phyloP scores from a whole-genome alignment of 2,888 invertebrate species.

The Dinocampus coccinellae region DNA sequence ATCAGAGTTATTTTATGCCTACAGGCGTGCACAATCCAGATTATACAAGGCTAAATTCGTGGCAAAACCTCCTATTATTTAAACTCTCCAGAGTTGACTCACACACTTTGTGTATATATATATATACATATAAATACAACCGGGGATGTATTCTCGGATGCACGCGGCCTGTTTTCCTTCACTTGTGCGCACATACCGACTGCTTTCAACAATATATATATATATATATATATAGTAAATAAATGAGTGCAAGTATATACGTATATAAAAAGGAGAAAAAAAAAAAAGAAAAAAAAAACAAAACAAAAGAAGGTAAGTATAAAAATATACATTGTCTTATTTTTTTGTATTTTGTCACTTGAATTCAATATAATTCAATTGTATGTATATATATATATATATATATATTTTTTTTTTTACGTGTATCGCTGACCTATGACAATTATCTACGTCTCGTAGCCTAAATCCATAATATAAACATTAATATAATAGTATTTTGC shows the following conservation, averaged over 20 bases:
- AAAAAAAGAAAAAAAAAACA: background rate
- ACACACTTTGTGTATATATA: slow-evolving; percentile 48
- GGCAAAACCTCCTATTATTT: slow-evolving; percentile 58
- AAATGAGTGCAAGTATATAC: background rate
- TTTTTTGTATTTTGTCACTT: background rate
- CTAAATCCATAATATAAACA: slow-evolving; percentile 23
- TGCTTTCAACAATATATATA: background rate
- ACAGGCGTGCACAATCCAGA: slow-evolving; percentile 52
- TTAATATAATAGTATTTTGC: background rate
- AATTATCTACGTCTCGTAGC: slow-evolving; percentile 51
- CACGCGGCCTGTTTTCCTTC: slow-evolving; percentile 58
- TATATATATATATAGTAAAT: background rate
- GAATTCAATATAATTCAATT: background rate
- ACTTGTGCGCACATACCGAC: slow-evolving; percentile 47
- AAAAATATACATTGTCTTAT: slow-evolving; percentile 5
- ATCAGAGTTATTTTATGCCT: slow-evolving; percentile 21
- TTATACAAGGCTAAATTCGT: slow-evolving; percentile 56
- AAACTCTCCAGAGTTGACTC: slow-evolving; percentile 60
- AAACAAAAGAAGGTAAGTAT: background rate
- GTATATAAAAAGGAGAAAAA: too few relatives aligned
- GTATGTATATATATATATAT: background rate
- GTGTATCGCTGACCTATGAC: slow-evolving; percentile 61
- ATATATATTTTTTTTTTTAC: slow-evolving; percentile 37
- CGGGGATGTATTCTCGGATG: slow-evolving; percentile 54
- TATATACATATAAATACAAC: background rate